Evolutionary conservation across 2,797 vertebrate genomes (phyloP), one percentile per base, ranked within the genome.

Genomic region (Spatula versicolor): DNA sequence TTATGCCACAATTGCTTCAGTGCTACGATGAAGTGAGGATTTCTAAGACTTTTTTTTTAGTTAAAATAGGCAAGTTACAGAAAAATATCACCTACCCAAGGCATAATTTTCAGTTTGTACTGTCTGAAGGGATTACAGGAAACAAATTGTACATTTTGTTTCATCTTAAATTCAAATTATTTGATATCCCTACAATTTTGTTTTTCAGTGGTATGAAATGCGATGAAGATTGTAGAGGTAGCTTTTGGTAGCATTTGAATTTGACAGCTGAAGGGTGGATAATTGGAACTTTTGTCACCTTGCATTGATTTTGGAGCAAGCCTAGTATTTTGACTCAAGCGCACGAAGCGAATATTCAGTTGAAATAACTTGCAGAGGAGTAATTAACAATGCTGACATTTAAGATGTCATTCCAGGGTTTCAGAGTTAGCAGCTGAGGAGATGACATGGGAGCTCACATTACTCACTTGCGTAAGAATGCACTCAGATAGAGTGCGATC

Each of bases 381-480:
- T 90, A 95, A 94, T 94, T 93, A 96, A 89, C 39, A 87, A 59
- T 67, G 78, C 86, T 96, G 93, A 93, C 93, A 96, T 96, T 96
- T 96, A 88, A 55, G 64, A 71, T 94, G 81, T 87, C 88, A 74
- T 82, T 93, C 41, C 60, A 56, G 35, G 31, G 59, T 79, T 88
- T 82, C 64, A 67, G 75, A 74, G 74, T 68, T 56, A 80, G 68
- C 63, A 68, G 4, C 18, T 80, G 88, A 78, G 63, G 59, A 89
- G 86, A 54, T 71, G 64, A 82, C 60, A 93, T 19, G 60, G 74
- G 86, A 93, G 41, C 86, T 95, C 81, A 71, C 22, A 5, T 79
- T 82, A 39, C 81, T 76, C 23, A 11, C 80, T 94, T 92, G 93
- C 78, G 74, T 93, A 71, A 86, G 52, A 77, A 92, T 85, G 9